Percentiles rank a stretch among this genome's conserved stretches.
phyloP scores from a whole-genome alignment of 2,888 invertebrate species.

The Nemapogon koenigi region DNA sequence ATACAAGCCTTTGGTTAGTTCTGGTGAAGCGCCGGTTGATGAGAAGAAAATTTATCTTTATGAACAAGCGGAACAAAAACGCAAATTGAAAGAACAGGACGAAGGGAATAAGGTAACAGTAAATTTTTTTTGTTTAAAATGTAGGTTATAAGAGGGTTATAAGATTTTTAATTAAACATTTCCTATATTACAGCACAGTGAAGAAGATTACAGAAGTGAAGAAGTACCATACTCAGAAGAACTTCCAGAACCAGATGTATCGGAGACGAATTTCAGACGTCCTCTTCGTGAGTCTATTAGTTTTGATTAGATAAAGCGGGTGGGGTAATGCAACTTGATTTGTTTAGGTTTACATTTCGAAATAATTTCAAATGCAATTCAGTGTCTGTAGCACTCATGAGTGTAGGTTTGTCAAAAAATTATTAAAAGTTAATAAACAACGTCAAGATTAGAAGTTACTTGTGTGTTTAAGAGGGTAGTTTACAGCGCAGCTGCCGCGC shows the following conservation, averaged over 20 bases:
- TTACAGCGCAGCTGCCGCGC: too few species aligned
- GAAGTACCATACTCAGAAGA: conserved; percentile 25
- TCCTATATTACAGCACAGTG: conserved; percentile 23
- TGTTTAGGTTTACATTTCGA: too few species aligned
- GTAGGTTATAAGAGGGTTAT: too few species aligned
- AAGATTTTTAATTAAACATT: conserved; percentile 9
- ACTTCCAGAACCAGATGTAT: conserved; percentile 40
- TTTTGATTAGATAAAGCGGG: neutral
- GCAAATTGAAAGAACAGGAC: conserved; percentile 40
- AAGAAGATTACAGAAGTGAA: conserved; percentile 10
- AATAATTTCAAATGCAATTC: too few species aligned
- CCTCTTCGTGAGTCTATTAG: conserved; percentile 38
- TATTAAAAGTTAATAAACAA: too few species aligned
- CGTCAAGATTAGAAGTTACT: too few species aligned
- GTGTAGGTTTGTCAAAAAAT: too few species aligned
- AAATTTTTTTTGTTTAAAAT: conserved; percentile 3
- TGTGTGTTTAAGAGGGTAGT: too few species aligned
- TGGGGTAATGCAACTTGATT: too few species aligned
- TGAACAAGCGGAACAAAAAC: conserved; percentile 59
- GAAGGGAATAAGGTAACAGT: conserved; percentile 24
- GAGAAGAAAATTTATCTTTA: conserved; percentile 46
- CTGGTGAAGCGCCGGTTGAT: conserved; percentile 31
- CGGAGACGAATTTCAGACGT: conserved; percentile 40
- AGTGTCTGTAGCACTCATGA: too few species aligned
- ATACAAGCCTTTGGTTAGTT: conserved; percentile 34